phyloP scores from a whole-genome alignment of 2,797 vertebrate genomes.

The Myoxocephalus aenaeus region DNA sequence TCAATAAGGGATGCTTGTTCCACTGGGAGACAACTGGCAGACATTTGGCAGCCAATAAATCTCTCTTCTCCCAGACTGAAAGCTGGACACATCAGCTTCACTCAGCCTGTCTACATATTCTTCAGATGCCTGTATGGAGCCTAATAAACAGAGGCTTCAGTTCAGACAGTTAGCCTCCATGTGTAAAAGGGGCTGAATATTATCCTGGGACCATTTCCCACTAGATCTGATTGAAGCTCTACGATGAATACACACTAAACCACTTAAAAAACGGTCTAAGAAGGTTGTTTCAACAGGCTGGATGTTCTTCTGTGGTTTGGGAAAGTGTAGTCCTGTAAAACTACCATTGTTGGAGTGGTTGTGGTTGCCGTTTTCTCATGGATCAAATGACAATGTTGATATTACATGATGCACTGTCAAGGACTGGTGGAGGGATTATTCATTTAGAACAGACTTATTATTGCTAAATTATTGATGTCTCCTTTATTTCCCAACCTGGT shows the following conservation, averaged over 20 bases:
- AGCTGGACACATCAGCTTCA: constrained; percentile 10
- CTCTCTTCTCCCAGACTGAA: constrained; percentile 12
- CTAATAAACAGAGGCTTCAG: constrained; percentile 43
- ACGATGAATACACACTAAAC: constrained; percentile 82
- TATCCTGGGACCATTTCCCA: constrained; percentile 67
- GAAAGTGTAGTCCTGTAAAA: constrained; percentile 44
- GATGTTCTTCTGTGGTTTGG: constrained; percentile 64
- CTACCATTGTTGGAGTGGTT: constrained; percentile 69
- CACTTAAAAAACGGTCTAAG: constrained; percentile 79
- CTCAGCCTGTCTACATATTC: neutral
- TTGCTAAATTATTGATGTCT: neutral
- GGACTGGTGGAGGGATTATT: neutral
- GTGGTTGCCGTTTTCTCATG: constrained; percentile 18
- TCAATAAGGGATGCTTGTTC: constrained; percentile 9
- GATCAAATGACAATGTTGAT: constrained; percentile 15
- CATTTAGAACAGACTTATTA: constrained; percentile 12
- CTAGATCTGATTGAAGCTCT: constrained; percentile 62
- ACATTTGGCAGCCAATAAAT: constrained; percentile 4
- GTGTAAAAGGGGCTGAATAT: constrained; percentile 70
- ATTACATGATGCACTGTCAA: constrained; percentile 41
- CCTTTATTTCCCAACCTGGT: neutral
- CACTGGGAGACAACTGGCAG: constrained; percentile 8
- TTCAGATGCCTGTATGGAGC: constrained; percentile 51
- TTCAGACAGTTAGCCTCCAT: constrained; percentile 61
- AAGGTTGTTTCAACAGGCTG: constrained; percentile 72